A percentile compares a stretch with the other conserved stretches of the same genome.
phyloP scores from a whole-genome alignment of 2,888 invertebrate genomes.

The Leistus spinibarbis region DNA sequence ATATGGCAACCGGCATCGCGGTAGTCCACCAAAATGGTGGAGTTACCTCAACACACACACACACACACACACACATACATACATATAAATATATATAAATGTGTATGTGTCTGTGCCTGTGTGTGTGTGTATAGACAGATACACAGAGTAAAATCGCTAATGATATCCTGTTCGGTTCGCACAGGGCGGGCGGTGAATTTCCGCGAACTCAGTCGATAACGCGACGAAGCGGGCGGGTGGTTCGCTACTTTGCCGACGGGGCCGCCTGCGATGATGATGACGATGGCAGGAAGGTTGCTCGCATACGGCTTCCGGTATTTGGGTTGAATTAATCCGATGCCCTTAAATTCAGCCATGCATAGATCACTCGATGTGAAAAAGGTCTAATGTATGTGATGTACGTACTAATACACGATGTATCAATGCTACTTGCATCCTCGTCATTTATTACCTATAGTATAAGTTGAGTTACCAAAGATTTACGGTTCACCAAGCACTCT shows the following conservation, averaged over 20 bases:
- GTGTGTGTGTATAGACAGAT: too few species aligned
- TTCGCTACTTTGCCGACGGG: neutral
- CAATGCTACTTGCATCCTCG: neutral
- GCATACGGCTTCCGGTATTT: conserved; percentile 1
- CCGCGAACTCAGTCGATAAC: neutral
- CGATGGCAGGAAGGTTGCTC: neutral
- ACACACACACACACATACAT: neutral
- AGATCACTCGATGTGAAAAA: neutral
- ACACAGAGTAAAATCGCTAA: neutral
- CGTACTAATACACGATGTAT: neutral
- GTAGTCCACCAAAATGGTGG: neutral
- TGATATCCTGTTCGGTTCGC: neutral
- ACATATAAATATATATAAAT: too few species aligned
- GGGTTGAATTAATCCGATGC: neutral
- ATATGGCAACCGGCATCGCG: neutral
- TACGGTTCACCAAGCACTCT: neutral
- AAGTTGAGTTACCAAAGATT: neutral
- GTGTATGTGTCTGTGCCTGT: neutral
- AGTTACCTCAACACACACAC: neutral
- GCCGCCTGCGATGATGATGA: neutral
- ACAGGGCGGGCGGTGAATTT: neutral
- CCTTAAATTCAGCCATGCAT: conserved; percentile 1
- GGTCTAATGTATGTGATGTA: neutral
- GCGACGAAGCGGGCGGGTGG: neutral
- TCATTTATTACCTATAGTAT: neutral